Percentiles rank a stretch among this genome's conserved stretches.
Evolutionary conservation across 2,797 vertebrate species (phyloP).

Genomic region (Xenops minutus): DNA sequence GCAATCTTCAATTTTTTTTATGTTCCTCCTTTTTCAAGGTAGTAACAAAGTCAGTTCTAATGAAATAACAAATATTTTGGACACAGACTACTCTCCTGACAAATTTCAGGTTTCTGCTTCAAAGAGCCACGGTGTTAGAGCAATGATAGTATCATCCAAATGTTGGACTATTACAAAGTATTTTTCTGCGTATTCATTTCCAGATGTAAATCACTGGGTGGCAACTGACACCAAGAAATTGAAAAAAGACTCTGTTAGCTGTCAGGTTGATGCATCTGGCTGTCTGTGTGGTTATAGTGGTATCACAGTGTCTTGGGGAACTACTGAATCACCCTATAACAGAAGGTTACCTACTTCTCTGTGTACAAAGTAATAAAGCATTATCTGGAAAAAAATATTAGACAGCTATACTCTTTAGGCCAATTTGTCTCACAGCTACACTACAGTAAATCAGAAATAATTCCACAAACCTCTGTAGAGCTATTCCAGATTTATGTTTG

Average conservation of each 20-base stretch:
- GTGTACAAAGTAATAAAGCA: neutral
- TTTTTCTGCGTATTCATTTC: neutral
- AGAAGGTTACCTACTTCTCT: neutral
- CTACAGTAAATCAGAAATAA: constrained; percentile 35
- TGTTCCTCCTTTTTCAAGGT: neutral
- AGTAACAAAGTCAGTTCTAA: neutral
- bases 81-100: neutral
- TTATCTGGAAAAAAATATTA: neutral
- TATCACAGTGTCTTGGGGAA: neutral
- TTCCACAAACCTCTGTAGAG: constrained; percentile 3
- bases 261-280: neutral
- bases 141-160: neutral
- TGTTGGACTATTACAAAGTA: neutral
- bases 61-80: neutral
- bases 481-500: constrained; percentile 12
- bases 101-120: neutral
- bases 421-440: constrained; percentile 1
- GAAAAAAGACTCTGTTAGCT: neutral
- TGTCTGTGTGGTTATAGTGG: neutral
- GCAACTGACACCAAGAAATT: neutral
- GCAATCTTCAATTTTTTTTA: neutral
- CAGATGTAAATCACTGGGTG: neutral
- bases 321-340: constrained; percentile 23
- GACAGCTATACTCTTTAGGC: constrained; percentile 13
- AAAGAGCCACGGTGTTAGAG: neutral